These are phyloP conservation scores for Augiades crinisus DNA, from an alignment of 2,888 invertebrate genomes.

Conservation along the genomic window DNA sequence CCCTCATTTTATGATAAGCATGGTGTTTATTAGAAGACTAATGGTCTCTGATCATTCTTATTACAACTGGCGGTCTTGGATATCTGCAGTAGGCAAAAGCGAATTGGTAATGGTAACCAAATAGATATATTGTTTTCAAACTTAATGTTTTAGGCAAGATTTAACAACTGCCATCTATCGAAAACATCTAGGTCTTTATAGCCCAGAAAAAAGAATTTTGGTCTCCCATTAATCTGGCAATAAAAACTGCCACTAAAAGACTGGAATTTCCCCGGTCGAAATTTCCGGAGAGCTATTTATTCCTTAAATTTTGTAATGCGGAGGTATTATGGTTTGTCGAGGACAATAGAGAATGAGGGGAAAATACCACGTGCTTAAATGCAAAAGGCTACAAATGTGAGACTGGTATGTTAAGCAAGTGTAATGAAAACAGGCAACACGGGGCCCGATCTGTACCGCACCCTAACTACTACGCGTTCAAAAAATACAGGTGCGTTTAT, in stretches of 20 bases:
- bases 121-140: too few relatives aligned
- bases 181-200: too few relatives aligned
- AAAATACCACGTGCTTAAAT: conserved; percentile 29
- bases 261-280: neutral
- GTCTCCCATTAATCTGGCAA: too few relatives aligned
- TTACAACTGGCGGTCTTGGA: too few relatives aligned
- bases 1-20: too few relatives aligned
- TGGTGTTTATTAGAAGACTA: too few relatives aligned
- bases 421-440: conserved; percentile 59
- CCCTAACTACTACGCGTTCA: neutral
- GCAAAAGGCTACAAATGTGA: neutral
- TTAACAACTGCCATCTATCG: too few relatives aligned
- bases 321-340: conserved; percentile 30
- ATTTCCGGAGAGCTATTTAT: neutral
- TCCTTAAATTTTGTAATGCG: conserved; percentile 10
- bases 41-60: too few relatives aligned
- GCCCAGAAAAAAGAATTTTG: too few relatives aligned
- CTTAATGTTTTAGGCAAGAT: too few relatives aligned
- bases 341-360: conserved; percentile 26
- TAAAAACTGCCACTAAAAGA: conserved; percentile 11
- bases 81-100: too few relatives aligned
- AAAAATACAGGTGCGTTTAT: neutral
- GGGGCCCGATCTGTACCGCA: neutral
- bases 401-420: conserved; percentile 53
- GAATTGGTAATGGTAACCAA: too few relatives aligned